Percentiles rank a stretch among this genome's conserved stretches.
phyloP scores from a whole-genome alignment of 2,888 invertebrate species.

The Drosophila testacea region DNA sequence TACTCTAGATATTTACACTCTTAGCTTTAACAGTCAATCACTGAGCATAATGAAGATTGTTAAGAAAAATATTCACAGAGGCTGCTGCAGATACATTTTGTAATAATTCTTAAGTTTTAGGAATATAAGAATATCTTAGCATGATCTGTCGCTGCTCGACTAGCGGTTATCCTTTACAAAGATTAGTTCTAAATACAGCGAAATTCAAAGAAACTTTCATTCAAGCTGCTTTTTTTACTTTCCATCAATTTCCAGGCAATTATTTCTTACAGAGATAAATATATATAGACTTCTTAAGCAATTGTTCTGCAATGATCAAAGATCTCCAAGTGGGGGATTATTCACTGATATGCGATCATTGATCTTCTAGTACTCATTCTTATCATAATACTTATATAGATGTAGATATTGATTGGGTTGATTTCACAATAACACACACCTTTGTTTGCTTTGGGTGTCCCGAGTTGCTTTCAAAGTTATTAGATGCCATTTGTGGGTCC shows the following conservation, averaged over 20 bases:
- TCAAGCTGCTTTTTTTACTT: too few species aligned
- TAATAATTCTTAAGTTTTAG: too few species aligned
- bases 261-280: too few species aligned
- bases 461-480: constrained; percentile 19
- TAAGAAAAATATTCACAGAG: too few species aligned
- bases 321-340: not conserved
- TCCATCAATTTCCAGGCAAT: too few species aligned
- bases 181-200: too few species aligned
- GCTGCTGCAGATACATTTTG: too few species aligned
- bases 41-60: too few species aligned
- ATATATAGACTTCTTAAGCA: too few species aligned
- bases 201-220: too few species aligned
- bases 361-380: constrained; percentile 14
- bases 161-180: not conserved
- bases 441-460: constrained; percentile 20
- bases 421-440: constrained; percentile 26
- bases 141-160: not conserved
- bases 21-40: too few species aligned
- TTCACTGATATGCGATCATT: constrained; percentile 11
- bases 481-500: constrained; percentile 27
- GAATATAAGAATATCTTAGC: too few species aligned
- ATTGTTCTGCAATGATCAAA: constrained; percentile 16
- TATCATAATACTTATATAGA: constrained; percentile 17
- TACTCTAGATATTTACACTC: not conserved
- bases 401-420: constrained; percentile 25